These are phyloP conservation scores for Taxidea taxus DNA, from an alignment of 2,113 vertebrate genomes.

Conservation along the genomic window DNA sequence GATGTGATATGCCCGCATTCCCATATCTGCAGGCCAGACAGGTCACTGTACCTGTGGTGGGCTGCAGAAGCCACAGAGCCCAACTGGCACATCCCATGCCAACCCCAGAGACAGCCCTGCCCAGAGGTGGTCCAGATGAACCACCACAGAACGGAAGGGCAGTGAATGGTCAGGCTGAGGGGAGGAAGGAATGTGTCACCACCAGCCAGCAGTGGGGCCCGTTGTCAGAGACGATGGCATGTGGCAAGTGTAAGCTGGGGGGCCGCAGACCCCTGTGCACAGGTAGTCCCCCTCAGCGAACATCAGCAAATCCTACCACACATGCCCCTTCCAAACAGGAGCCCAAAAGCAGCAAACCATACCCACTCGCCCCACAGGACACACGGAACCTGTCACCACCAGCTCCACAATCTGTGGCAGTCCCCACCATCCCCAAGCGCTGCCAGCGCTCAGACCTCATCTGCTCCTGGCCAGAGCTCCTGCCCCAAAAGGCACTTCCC, in stretches of 20 bases:
- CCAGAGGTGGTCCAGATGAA: background rate
- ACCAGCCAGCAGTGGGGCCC: background rate
- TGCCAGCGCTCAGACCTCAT: background rate
- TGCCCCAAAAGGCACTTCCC: background rate
- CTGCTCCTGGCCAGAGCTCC: background rate
- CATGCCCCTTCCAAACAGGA: background rate
- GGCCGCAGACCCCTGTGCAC: background rate
- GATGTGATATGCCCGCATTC: background rate
- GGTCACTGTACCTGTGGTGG: background rate
- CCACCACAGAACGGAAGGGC: background rate
- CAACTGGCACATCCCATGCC: background rate
- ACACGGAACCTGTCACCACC: background rate
- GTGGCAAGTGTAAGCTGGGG: background rate
- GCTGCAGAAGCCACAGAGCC: background rate
- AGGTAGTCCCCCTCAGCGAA: background rate
- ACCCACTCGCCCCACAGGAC: background rate
- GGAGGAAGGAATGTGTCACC: background rate
- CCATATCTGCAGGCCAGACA: background rate
- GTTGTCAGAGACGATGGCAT: background rate
- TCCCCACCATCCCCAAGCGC: background rate
- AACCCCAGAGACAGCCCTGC: background rate
- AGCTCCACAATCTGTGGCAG: background rate
- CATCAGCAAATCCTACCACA: background rate
- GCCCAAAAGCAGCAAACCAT: background rate
- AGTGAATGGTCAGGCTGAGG: background rate